Evolutionary conservation across 1,140 invertebrate genomes (phyloP).

Genomic region (Nebria ingens): DNA sequence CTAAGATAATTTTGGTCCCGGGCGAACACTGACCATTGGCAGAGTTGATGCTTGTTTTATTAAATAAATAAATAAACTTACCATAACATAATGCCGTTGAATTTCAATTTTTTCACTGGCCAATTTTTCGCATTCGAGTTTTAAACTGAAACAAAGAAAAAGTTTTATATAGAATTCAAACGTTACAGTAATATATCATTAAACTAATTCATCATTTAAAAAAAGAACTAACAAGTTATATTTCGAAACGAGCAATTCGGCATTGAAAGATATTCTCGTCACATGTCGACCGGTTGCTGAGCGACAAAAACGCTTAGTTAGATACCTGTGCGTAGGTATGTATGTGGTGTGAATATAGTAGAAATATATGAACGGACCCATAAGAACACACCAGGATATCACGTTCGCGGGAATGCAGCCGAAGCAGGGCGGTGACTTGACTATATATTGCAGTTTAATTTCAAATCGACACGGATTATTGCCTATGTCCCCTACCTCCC

Average conservation of each 20-base stretch:
- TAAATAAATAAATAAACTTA: conserved; percentile 44
- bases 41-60: neutral
- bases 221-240: too few species aligned
- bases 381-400: neutral
- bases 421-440: neutral
- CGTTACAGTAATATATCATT: too few species aligned
- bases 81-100: conserved; percentile 97
- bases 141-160: conserved; percentile 55
- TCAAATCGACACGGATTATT: neutral
- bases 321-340: too few species aligned
- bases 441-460: conserved; percentile 7
- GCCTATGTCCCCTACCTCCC: too few species aligned
- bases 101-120: conserved; percentile 97
- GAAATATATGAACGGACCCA: neutral
- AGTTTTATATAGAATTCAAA: conserved; percentile 33
- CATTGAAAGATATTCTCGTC: too few species aligned
- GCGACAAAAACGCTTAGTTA: too few species aligned
- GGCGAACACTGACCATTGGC: neutral
- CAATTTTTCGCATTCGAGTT: conserved; percentile 91
- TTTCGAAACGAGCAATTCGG: too few species aligned
- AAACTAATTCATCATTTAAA: too few species aligned
- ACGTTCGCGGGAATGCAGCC: neutral
- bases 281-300: too few species aligned
- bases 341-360: neutral
- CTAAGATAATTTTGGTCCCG: too few species aligned